These are phyloP conservation scores for Hippocampus comes DNA, from an alignment of 2,113 vertebrate species.

Conservation along the genomic window DNA sequence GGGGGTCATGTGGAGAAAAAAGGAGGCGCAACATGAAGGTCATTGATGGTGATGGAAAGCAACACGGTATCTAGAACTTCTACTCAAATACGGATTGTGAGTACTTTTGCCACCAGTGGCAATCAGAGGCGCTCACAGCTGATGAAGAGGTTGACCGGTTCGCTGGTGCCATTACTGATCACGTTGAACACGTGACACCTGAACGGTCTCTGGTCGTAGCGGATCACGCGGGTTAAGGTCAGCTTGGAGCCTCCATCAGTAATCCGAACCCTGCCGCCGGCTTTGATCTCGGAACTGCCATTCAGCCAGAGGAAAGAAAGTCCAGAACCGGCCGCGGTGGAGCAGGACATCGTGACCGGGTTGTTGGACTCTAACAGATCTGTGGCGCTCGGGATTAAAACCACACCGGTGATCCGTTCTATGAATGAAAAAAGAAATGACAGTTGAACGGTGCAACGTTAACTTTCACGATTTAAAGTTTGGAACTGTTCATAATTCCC, in stretches of 20 bases:
- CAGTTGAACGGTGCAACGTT: no score
- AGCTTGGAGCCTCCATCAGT: conserved; percentile 39
- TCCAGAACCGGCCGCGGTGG: conserved; percentile 47
- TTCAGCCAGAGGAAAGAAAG: conserved; percentile 54
- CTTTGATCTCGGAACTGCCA: conserved; percentile 46
- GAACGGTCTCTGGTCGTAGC: conserved; percentile 44
- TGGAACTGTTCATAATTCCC: no score
- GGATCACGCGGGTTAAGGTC: conserved; percentile 39
- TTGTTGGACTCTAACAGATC: conserved; percentile 51
- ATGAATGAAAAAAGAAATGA: background rate
- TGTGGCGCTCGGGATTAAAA: conserved; percentile 1
- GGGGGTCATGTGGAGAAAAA: background rate
- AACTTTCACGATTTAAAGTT: no score
- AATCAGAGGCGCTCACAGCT: conserved; percentile 48
- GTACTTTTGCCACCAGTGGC: no score
- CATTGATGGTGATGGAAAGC: no score
- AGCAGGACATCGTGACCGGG: conserved; percentile 50
- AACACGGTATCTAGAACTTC: no score
- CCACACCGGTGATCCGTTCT: conserved; percentile 17
- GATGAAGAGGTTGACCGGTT: conserved; percentile 25
- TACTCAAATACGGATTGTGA: no score
- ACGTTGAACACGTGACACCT: conserved; percentile 32
- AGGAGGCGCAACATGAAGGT: no score
- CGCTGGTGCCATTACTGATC: conserved; percentile 22
- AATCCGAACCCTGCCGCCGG: conserved; percentile 46